Conservation (phyloP, 2,888 invertebrate species). For the Megaustenia siamemsis region DNA sequence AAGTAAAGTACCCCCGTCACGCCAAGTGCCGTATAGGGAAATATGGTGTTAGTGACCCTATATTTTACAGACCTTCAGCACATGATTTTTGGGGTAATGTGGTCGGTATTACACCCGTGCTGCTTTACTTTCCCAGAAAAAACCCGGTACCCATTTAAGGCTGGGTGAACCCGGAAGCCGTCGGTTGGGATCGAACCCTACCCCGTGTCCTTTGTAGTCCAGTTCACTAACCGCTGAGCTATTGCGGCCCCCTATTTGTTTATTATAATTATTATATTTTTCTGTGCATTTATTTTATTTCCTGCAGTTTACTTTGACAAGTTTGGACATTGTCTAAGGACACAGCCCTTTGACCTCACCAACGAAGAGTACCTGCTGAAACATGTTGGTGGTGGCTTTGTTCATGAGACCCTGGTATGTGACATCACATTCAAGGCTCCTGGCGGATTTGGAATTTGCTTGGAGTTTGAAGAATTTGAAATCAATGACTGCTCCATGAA, state of each 20-base stretch:
- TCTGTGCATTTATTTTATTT: not conserved
- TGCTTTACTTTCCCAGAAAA: no score
- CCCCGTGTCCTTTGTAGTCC: no score
- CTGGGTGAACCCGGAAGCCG: no score
- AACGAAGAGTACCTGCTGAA: slow-evolving; percentile 56
- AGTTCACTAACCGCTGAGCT: no score
- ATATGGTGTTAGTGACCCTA: no score
- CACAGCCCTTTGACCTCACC: slow-evolving; percentile 52
- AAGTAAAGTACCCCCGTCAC: no score
- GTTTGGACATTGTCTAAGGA: slow-evolving; percentile 57
- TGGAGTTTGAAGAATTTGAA: slow-evolving; percentile 61
- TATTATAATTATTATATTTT: not conserved
- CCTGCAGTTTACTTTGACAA: slow-evolving; percentile 60
- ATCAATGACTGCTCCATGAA: slow-evolving; percentile 61
- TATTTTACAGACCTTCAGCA: no score
- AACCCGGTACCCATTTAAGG: no score
- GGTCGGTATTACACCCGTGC: no score
- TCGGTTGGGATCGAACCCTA: no score
- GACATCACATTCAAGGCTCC: slow-evolving; percentile 65
- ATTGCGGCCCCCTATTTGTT: not conserved
- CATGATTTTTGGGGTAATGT: no score
- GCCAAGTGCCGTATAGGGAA: no score
- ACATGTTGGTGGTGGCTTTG: slow-evolving; percentile 60
- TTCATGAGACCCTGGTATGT: slow-evolving; percentile 64
- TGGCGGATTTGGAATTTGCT: slow-evolving; percentile 63